These are phyloP conservation scores for Nasonia vitripennis DNA, from an alignment of 1,140 invertebrate genomes.

Conservation along the genomic window DNA sequence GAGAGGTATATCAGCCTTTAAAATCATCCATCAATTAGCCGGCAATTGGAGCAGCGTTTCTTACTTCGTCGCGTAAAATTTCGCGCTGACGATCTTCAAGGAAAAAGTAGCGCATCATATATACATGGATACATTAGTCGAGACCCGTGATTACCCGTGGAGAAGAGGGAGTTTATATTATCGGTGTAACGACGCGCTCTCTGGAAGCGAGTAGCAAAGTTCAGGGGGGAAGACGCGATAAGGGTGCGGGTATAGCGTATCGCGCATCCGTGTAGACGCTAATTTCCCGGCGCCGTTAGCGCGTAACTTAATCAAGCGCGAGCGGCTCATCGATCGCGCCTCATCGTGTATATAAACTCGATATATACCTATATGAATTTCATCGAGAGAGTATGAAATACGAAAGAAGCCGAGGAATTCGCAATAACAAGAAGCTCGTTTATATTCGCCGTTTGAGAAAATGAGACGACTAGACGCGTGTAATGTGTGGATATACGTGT, in stretches of 20 bases:
- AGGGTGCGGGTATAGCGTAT: neutral
- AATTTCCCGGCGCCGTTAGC: neutral
- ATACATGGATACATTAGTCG: neutral
- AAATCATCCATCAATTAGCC: conserved; percentile 21
- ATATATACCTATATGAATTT: no score
- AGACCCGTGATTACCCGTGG: neutral
- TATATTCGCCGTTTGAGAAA: neutral
- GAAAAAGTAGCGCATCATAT: neutral
- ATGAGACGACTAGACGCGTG: neutral
- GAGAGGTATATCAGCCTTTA: conserved; percentile 4
- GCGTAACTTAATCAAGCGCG: neutral
- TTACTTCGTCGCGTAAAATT: neutral
- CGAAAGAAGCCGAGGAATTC: neutral
- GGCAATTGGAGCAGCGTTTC: neutral
- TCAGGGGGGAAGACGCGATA: neutral
- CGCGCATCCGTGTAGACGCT: neutral
- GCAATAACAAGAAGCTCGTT: neutral
- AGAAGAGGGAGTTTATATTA: neutral
- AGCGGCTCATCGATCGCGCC: neutral
- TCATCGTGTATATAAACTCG: neutral
- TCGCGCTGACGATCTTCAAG: neutral
- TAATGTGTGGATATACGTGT: neutral
- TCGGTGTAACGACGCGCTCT: neutral
- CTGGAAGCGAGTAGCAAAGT: neutral
- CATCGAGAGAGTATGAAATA: no score